These are phyloP conservation scores for Carassius gibelio DNA, from an alignment of 2,113 vertebrate species.

Conservation along the genomic window DNA sequence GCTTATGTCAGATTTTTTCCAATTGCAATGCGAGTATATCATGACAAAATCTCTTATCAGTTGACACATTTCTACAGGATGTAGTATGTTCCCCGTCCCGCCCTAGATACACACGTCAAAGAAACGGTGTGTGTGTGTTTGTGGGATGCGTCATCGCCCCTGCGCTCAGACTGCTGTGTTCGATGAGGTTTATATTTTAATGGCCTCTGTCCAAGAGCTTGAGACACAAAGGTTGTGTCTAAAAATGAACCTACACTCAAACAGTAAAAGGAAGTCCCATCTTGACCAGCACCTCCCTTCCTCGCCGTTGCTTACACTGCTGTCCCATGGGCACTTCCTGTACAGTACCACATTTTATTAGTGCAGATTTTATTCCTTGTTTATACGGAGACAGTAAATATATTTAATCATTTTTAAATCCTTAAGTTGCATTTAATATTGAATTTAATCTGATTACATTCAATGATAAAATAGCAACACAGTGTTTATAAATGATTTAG, in stretches of 20 bases:
- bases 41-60: not conserved
- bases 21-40: not conserved
- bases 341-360: not conserved
- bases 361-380: not conserved
- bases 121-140: not conserved
- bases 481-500: not conserved
- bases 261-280: slow-evolving; percentile 53
- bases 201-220: slow-evolving; percentile 17
- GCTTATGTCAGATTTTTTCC: not conserved
- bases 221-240: slow-evolving; percentile 37
- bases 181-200: slow-evolving; percentile 32
- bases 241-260: slow-evolving; percentile 43
- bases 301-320: slow-evolving; percentile 13
- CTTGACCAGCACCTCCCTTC: slow-evolving; percentile 42
- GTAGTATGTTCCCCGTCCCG: not conserved
- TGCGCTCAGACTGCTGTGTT: not conserved
- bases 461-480: not conserved
- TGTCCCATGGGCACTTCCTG: slow-evolving; percentile 48
- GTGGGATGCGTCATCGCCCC: slow-evolving; percentile 17
- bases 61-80: not conserved
- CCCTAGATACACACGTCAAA: not conserved
- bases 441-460: not conserved
- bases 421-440: not conserved
- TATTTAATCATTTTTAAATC: not conserved
- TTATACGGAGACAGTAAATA: not conserved